These are phyloP conservation scores for Chelonus formosanus DNA, from an alignment of 2,888 invertebrate genomes.

Conservation along the genomic window DNA sequence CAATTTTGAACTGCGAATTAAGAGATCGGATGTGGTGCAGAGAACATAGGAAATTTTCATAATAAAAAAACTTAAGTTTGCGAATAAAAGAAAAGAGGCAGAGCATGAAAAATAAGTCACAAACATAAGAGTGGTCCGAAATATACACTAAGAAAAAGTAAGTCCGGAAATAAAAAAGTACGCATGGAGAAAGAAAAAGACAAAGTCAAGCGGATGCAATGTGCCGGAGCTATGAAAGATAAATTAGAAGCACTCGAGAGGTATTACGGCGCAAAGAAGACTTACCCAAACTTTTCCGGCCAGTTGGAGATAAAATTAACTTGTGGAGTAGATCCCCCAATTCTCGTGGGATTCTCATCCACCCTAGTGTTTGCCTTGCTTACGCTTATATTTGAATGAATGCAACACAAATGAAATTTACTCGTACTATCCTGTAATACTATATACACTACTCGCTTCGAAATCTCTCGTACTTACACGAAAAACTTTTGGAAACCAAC, in stretches of 20 bases:
- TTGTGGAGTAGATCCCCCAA: constrained; percentile 37
- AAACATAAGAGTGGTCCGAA: neutral
- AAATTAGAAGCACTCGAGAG: constrained; percentile 46
- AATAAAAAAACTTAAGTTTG: neutral
- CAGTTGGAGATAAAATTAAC: constrained; percentile 50
- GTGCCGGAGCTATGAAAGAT: constrained; percentile 48
- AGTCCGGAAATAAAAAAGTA: constrained; percentile 20
- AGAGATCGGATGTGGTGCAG: constrained; percentile 22
- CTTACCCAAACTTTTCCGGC: constrained; percentile 14
- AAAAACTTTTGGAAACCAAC: too few relatives aligned
- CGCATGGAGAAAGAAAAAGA: constrained; percentile 26
- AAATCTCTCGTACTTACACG: too few relatives aligned
- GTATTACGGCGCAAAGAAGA: constrained; percentile 2
- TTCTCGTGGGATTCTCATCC: constrained; percentile 26
- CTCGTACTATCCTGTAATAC: neutral
- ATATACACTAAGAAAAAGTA: constrained; percentile 14
- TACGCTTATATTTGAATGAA: constrained; percentile 3
- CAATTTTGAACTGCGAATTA: constrained; percentile 32
- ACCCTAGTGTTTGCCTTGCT: constrained; percentile 4
- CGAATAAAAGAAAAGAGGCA: constrained; percentile 14
- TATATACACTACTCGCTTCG: too few relatives aligned
- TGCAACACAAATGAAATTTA: constrained; percentile 41
- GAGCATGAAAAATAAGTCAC: constrained; percentile 5
- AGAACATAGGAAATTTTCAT: neutral
- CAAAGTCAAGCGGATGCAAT: constrained; percentile 40